Evolutionary conservation across 2,113 vertebrate genomes (phyloP).

Genomic region (Gallinago jamesoni): DNA sequence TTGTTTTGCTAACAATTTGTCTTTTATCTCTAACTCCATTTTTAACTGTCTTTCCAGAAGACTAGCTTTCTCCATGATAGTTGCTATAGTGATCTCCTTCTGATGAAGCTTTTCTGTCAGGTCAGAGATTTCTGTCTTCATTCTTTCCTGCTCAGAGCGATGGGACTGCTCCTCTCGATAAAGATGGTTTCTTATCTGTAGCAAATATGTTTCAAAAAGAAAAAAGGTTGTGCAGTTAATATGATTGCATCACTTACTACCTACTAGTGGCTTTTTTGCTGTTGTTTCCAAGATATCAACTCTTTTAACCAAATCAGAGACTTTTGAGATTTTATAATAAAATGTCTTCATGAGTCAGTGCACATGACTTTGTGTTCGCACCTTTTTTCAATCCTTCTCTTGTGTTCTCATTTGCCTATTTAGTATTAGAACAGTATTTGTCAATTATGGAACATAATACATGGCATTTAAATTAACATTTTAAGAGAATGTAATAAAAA

Average conservation of each 20-base stretch:
- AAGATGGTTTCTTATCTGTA: slow-evolving; percentile 73
- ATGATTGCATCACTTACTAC: slow-evolving; percentile 18
- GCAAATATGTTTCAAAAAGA: slow-evolving; percentile 40
- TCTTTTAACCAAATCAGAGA: background rate
- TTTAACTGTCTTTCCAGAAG: slow-evolving; percentile 79
- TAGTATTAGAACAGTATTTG: background rate
- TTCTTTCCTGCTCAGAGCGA: slow-evolving; percentile 69
- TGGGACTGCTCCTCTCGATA: slow-evolving; percentile 58
- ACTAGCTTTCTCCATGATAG: slow-evolving; percentile 76
- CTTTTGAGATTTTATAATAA: background rate
- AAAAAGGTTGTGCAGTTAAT: slow-evolving; percentile 23
- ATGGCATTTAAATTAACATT: background rate
- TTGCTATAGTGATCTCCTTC: slow-evolving; percentile 82
- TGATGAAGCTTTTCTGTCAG: slow-evolving; percentile 77
- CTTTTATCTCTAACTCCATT: slow-evolving; percentile 77
- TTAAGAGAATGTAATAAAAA: background rate
- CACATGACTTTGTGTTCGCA: background rate
- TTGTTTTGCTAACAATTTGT: slow-evolving; percentile 74
- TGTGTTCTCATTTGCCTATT: background rate
- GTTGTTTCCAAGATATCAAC: background rate
- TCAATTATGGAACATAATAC: background rate
- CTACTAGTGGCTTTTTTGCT: background rate
- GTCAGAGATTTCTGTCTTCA: slow-evolving; percentile 75
- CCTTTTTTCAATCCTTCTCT: background rate
- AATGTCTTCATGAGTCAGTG: background rate